Base-by-base conservation (phyloP, 2,797 vertebrate species). In the Heterohyrax brucei region DNA sequence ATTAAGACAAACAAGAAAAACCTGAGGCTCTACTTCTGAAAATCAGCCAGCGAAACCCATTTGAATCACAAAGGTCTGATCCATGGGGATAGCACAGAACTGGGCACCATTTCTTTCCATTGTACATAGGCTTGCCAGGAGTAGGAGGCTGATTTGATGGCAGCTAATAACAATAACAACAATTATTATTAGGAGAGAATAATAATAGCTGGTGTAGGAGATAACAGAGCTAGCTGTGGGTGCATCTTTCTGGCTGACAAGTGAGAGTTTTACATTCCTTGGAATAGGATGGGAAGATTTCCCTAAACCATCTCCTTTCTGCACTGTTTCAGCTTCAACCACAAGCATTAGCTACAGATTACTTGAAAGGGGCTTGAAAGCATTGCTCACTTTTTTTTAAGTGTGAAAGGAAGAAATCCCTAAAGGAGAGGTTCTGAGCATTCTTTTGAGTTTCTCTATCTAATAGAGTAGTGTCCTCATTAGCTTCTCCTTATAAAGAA, bases 401-500 rank as follows among this genome's bases (percentile, higher is more conserved):
- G 13, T 70, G 39, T 84, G 64, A 78, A 86, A 95, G 26, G 64
- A 68, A 61, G 75, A 82, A 89, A 81, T 88, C 46, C 92, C 90
- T 75, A 30, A 87, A 85, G 95, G 77, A 94, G 78, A 93, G 14
- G 87, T 39, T 50, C 50, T 72, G 30, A 94, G 94, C 82, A 68
- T 91, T 95, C 86, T 83, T 94, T 85, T 68, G 24, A 62, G n/a
- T 89, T 89, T 95, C 44, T 92, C 64, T 94, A 61, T 81, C 39
- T 39, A 39, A 68, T 91, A 76, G 80, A 85, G 28, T 94, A 85
- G 28, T 94, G 61, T 83, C 68, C 82, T 96, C 91, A 97, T 96
- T 93, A 97, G 64, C 75, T 56, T 64, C 91, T 95, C 76, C 61
- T 80, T 78, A 72, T 39, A 91, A 95, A 95, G 86, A 68, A 94